Evolutionary conservation across 2,888 invertebrate species (phyloP).

Genomic region (Orthosia incerta): DNA sequence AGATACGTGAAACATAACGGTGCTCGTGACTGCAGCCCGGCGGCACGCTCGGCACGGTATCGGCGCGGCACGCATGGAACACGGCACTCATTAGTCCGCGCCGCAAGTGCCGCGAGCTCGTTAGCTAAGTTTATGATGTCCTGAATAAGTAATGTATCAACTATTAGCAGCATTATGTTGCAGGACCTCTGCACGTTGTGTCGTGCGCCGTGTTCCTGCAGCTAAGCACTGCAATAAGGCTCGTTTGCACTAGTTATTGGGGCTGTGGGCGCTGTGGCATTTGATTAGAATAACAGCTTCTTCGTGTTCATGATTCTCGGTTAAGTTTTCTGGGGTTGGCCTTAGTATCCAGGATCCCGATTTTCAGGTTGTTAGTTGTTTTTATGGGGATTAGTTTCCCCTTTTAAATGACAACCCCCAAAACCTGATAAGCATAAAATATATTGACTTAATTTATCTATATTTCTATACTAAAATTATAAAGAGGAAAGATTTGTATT

Average conservation of each 20-base stretch:
- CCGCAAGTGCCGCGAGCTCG: conserved; percentile 55
- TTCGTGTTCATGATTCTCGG: too few species aligned
- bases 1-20: conserved; percentile 42
- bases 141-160: conserved; percentile 61
- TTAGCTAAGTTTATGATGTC: conserved; percentile 64
- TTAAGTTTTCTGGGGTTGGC: too few species aligned
- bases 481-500: too few species aligned
- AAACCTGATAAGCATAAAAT: too few species aligned
- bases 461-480: too few species aligned
- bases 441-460: too few species aligned
- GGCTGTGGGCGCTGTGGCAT: not conserved
- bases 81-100: conserved; percentile 60
- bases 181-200: conserved; percentile 13
- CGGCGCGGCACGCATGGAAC: conserved; percentile 45
- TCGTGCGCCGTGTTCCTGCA: conserved; percentile 27
- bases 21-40: conserved; percentile 50
- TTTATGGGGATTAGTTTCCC: too few species aligned
- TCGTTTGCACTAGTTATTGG: conserved; percentile 9
- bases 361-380: too few species aligned
- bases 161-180: conserved; percentile 39
- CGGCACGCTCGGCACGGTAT: conserved; percentile 10
- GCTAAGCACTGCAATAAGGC: not conserved
- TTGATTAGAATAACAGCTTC: not conserved
- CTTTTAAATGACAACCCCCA: too few species aligned
- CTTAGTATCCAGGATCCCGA: too few species aligned